Base-by-base conservation (phyloP, 2,888 invertebrate genomes). In the Conomelus anceps region DNA sequence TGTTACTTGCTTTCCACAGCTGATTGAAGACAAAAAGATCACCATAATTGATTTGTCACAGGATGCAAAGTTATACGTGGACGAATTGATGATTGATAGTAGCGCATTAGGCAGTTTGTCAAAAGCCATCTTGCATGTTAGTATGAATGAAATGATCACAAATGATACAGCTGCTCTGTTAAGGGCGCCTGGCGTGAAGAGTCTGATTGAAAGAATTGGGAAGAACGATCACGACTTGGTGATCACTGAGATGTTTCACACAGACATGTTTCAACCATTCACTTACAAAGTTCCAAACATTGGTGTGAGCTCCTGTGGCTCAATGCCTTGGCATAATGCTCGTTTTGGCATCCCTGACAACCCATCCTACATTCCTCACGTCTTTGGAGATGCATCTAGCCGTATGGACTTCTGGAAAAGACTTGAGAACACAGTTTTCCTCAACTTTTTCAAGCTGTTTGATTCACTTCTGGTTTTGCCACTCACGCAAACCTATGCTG, bases 201-300 rank as follows among this genome's bases (percentile, higher is more conserved):
- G 17, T 17, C 17, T 41, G 41, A 20, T 41, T 13, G 41, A 41
- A 41, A 20, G 17, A 3, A 17, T 41, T 41, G 41, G 41, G 17
- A 41, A 41, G 17, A 20, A n/a, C 1, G 63, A 22, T 6, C 26
- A 90, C 92, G 96, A 97, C 92, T 92, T 97, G 0, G 94, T 96
- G 7, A 92, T 97, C 0, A 93, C 95, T 89, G 97, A 97, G 93
- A 95, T 95, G 89, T 97, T 97, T 92, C 96, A 96, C 91, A 95
- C 95, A 88, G 96, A 97, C 92, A 96, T 97, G 92, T 95, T 95
- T 92, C 93, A 96, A 91, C 96, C 95, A 0, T 92, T 97, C 34
- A 95, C 95, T 0, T 94, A 96, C 91, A 94, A 95, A 91, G 95
- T 95, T 0, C 96, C 96, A 0, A 94, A 95, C 0, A 94, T 96